These are phyloP conservation scores for Echeneis naucrates DNA, from an alignment of 2,797 vertebrate genomes.

Conservation along the genomic window DNA sequence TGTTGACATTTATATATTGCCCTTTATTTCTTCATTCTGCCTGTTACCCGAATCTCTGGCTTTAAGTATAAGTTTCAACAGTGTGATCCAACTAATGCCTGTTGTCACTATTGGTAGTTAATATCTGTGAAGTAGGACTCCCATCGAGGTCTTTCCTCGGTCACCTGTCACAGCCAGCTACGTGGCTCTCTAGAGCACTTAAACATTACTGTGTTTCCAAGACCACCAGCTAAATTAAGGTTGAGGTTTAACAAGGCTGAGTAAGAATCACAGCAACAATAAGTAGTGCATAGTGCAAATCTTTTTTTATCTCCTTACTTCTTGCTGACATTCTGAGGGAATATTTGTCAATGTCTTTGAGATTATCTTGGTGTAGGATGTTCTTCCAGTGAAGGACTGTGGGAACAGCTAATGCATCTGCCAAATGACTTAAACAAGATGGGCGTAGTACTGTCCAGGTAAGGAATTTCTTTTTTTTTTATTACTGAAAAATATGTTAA, in stretches of 20 bases:
- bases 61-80: not conserved
- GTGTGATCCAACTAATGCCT: not conserved
- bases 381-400: conserved; percentile 63
- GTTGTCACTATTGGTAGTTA: conserved; percentile 26
- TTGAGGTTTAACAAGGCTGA: conserved; percentile 23
- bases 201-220: conserved; percentile 64
- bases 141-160: conserved; percentile 34
- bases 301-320: conserved; percentile 7
- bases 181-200: conserved; percentile 73
- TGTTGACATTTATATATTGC: not conserved
- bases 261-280: conserved; percentile 41
- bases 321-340: not conserved
- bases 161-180: conserved; percentile 79
- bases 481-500: not conserved
- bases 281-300: conserved; percentile 26
- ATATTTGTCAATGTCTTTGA: not conserved
- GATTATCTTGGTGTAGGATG: conserved; percentile 14
- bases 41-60: not conserved
- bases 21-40: not conserved
- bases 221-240: conserved; percentile 75
- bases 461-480: conserved; percentile 33
- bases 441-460: conserved; percentile 78
- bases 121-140: conserved; percentile 36
- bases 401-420: conserved; percentile 61
- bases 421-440: conserved; percentile 73